Evolutionary conservation across 2,113 vertebrate species (phyloP), one percentile per base, ranked within the genome.

Genomic region (Pitta sordida): DNA sequence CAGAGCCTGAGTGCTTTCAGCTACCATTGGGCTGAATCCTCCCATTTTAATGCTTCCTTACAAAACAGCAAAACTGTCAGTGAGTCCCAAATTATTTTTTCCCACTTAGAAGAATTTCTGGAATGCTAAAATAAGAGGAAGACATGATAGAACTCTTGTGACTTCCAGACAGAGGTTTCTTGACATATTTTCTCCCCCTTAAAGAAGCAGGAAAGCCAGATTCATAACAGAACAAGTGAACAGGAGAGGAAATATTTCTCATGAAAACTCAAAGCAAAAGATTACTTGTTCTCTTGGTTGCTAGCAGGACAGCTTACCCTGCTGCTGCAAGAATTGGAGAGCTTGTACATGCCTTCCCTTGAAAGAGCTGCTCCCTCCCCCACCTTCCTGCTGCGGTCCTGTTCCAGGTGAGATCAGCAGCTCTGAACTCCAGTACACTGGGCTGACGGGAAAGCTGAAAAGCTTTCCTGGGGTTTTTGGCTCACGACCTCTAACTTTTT

Each of bases 391-490:
- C 48, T 80, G 74, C 87, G 76, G 85, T 43, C 55, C 53, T 14
- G 49, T 11, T 92, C 70, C 84, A 95, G 94, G 90, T 95, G 93
- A 94, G 93, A 67, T 96, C 90, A 94, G 85, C 88, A 85, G 76
- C 91, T 90, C 94, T 59, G 60, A 95, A 91, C 93, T 88, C 85
- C 87, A 86, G 71, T 67, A 27, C 68, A 17, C 79, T 0, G 0
- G 14, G 60, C 79, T 95, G 94, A 88, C 60, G 90, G 93, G 96
- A 96, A 95, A 91, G 88, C 81, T 23, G 8, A 93, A 94, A 95
- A 91, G 85, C 60, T 88, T 96, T 92, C 76, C 87, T 68, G 56
- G 75, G 71, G 78, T 63, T 96, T 94, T 94, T 93, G 94, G 96
- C 96, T 96, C 92, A 67, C 30, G 15, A 93, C 86, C 90, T 90